These are phyloP conservation scores for Dysmachus trigonus DNA, from an alignment of 2,888 invertebrate species.

Conservation along the genomic window DNA sequence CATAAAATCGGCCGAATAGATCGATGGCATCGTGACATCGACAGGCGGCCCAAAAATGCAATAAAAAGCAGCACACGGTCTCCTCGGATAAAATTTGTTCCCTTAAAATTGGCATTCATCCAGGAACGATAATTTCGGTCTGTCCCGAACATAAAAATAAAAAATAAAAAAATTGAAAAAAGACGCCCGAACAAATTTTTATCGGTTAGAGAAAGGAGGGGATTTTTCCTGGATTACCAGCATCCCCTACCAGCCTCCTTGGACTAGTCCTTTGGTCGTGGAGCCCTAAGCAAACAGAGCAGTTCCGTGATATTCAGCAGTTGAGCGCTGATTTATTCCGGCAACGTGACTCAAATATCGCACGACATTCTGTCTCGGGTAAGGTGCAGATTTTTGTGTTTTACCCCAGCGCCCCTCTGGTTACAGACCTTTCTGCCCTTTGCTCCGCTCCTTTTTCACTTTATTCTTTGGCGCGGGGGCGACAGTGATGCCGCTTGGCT, in stretches of 20 bases:
- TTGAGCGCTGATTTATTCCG: slow-evolving; percentile 23
- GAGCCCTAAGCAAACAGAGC: not conserved
- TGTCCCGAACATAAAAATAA: not conserved
- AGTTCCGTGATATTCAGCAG: not conserved
- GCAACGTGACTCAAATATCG: slow-evolving; percentile 19
- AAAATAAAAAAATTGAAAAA: not conserved
- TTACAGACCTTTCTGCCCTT: not conserved
- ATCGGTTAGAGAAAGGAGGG: not conserved
- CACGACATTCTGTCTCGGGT: not conserved
- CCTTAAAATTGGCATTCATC: not conserved
- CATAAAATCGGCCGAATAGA: not conserved
- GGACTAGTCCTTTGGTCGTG: not conserved
- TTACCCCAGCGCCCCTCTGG: not conserved
- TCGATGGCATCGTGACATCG: not conserved
- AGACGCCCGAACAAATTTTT: not conserved
- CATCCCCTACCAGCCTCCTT: not conserved
- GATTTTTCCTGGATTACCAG: not conserved
- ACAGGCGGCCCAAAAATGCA: not conserved
- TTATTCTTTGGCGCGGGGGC: too few species aligned
- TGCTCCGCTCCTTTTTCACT: too few species aligned
- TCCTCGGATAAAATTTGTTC: slow-evolving; percentile 1
- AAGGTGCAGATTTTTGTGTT: not conserved
- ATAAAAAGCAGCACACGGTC: not conserved
- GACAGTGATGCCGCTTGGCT: not conserved
- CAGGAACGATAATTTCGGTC: not conserved